Evolutionary conservation across 1,140 invertebrate species (phyloP).

Genomic region (Trichonephila clavipes): DNA sequence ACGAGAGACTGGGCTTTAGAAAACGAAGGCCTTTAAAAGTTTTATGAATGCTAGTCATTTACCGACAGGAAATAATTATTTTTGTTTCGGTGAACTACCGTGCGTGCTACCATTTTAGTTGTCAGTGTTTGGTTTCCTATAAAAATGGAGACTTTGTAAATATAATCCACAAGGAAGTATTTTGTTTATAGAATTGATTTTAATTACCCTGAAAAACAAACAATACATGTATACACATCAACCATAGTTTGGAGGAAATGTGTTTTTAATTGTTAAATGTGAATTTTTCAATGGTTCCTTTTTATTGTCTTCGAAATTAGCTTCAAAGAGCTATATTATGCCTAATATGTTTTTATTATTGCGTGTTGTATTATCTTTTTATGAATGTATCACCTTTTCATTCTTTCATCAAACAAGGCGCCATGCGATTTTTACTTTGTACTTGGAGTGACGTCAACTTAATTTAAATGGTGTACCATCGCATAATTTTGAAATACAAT

Average conservation of each 20-base stretch:
- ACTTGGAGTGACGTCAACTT: background rate
- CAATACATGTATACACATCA: background rate
- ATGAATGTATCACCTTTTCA: background rate
- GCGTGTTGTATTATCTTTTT: background rate
- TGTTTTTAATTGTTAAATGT: background rate
- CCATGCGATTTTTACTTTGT: background rate
- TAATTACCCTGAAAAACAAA: background rate
- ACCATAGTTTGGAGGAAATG: background rate
- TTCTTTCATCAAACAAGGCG: background rate
- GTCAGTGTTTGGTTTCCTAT: background rate
- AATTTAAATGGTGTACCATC: background rate
- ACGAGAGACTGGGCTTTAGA: constrained; percentile 10
- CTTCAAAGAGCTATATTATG: background rate
- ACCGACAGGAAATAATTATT: background rate
- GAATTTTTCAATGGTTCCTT: background rate
- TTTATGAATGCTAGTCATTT: constrained; percentile 20
- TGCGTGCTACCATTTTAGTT: background rate
- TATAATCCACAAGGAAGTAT: background rate
- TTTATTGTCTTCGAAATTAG: background rate
- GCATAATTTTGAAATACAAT: no score
- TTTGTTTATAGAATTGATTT: constrained; percentile 8
- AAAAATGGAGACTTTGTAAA: background rate
- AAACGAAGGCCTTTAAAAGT: background rate
- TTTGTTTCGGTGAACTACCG: background rate
- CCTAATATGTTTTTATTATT: background rate